Base-by-base conservation (phyloP, 2,888 invertebrate species). In the Ochlodes sylvanus region DNA sequence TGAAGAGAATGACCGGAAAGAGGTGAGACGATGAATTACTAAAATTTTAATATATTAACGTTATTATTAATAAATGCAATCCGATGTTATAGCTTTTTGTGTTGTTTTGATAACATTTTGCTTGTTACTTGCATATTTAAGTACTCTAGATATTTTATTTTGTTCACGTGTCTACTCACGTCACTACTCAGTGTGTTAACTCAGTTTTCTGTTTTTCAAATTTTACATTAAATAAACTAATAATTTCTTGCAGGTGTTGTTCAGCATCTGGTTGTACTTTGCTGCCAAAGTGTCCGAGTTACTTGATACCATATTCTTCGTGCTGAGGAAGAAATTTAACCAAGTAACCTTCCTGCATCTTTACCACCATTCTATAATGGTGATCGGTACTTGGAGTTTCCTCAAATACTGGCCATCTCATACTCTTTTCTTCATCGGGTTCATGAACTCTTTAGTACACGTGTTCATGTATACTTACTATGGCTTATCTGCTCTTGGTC, bases 321-420 rank as follows among this genome's bases (percentile, higher is more conserved):
- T 98, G 2, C 84, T 98, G 75, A 94, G 98, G 56, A 98, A 98
- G 86, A 87, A 94, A 90, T 76, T 94, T 90, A 85, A 94, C 58
- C 98, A 98, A 86, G 96, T 98, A 0, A 96, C 97, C 0, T 97
- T 98, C 79, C 94, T 98, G 32, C 98, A 98, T 82, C 95, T 98
- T 1, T 98, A 98, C 80, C 98, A 98, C 84, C 98, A 98, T 81
- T 93, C 95, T 0, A 86, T 95, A 62, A 97, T 96, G 88, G 96
- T 96, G 73, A 80, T 96, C 42, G 95, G 96, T 76, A 95, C 96
- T 0, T 97, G 97, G 97, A 94, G 95, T 6, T 95, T 95, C 72
- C 86, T 96, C 32, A 96, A 96, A 84, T 97, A 95, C 82, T 93
- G 96, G 69, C 96, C 97, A 60, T 96, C 96, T 44, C 96, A 96